phyloP scores from a whole-genome alignment of 2,113 vertebrate species.

The Beaufortia kweichowensis region DNA sequence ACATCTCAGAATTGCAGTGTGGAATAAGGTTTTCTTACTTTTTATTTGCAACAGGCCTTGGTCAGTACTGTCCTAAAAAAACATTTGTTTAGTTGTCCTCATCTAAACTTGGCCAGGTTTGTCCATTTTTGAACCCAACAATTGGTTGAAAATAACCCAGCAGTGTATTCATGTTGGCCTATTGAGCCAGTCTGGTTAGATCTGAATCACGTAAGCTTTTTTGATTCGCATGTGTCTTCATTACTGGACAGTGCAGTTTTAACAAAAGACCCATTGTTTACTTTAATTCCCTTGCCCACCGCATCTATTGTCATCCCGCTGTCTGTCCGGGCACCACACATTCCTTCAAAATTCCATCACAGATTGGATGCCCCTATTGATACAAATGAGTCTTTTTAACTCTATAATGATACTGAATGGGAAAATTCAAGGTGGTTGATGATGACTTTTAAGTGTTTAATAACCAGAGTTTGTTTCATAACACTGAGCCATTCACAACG shows the following conservation, averaged over 20 bases:
- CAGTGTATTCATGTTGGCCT: neutral
- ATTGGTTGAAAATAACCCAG: neutral
- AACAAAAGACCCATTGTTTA: constrained; percentile 52
- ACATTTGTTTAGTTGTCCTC: too few species aligned
- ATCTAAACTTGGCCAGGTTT: too few species aligned
- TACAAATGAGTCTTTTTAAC: constrained; percentile 12
- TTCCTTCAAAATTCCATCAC: constrained; percentile 53
- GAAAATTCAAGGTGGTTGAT: neutral
- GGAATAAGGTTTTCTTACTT: too few species aligned
- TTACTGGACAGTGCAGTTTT: constrained; percentile 58
- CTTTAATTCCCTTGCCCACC: constrained; percentile 49
- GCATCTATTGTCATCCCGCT: constrained; percentile 49
- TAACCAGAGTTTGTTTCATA: constrained; percentile 5
- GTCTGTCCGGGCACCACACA: constrained; percentile 33
- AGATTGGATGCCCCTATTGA: constrained; percentile 35
- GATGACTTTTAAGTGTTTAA: constrained; percentile 3
- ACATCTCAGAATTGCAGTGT: too few species aligned
- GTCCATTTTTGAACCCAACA: too few species aligned
- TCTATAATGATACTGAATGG: neutral
- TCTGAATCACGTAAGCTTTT: neutral
- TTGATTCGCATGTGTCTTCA: constrained; percentile 62
- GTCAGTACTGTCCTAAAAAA: too few species aligned
- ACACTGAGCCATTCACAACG: neutral
- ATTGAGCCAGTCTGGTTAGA: neutral
- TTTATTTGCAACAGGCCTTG: too few species aligned